Conservation (phyloP, 2,888 invertebrate genomes). For the Pterostichus niger region DNA sequence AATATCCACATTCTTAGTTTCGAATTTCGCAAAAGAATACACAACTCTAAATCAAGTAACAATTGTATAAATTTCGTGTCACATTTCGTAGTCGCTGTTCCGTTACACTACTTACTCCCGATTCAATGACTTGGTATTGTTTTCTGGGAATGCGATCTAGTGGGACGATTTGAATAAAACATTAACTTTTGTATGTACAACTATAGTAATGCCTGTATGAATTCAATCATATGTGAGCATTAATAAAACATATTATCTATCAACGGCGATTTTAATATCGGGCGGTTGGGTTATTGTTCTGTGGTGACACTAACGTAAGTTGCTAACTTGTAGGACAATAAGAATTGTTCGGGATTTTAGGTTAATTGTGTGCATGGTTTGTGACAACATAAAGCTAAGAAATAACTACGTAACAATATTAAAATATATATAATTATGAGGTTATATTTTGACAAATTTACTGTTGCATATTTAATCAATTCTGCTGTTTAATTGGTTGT, state of each 20-base stretch:
- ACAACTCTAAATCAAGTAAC: not conserved
- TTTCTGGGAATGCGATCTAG: slow-evolving; percentile 5
- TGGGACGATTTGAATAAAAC: slow-evolving; percentile 64
- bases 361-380: slow-evolving; percentile 6
- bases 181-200: not conserved
- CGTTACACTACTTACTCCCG: slow-evolving; percentile 1
- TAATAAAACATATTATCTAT: slow-evolving; percentile 55
- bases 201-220: slow-evolving; percentile 10
- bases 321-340: slow-evolving; percentile 5
- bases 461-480: no score
- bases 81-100: slow-evolving; percentile 6
- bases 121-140: not conserved
- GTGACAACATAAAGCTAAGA: not conserved
- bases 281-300: slow-evolving; percentile 55
- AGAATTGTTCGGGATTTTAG: slow-evolving; percentile 15
- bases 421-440: not conserved
- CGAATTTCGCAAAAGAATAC: not conserved
- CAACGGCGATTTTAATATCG: slow-evolving; percentile 46
- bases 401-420: no score
- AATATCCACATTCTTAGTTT: no score
- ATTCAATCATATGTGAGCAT: slow-evolving; percentile 44
- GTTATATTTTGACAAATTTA: no score
- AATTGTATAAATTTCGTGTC: not conserved
- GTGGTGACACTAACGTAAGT: not conserved
- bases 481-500: no score